Evolutionary conservation across 1,140 invertebrate species (phyloP), one percentile per base, ranked within the genome.

Genomic region (Mamestra configurata): DNA sequence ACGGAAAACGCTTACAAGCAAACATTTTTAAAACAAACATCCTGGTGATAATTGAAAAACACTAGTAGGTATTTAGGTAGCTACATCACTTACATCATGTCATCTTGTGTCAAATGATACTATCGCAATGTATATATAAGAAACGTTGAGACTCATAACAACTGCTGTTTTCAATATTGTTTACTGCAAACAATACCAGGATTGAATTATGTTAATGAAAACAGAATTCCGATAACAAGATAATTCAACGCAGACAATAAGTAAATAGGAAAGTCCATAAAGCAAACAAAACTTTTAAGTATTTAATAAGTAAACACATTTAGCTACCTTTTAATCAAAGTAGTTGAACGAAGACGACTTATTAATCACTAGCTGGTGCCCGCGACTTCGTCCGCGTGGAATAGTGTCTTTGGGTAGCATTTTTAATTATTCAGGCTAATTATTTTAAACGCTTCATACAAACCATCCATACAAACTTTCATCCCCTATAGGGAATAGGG

Each of bases 1-100:
- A 43, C 35, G 35, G n/a, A 40, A 40, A 11, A 2, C 40, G 35
- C 61, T 66, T 40, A 66, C 61, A 66, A 66, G 61, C 18, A 20
- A 40, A 43, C 59, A 40, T 66, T 37, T 37, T 18, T 40, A 66
- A 64, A 40, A 40, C 35, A 40, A 57, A 66, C 35, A 66, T 66
- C 61, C 18, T 18, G 18, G 61, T 40, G 61, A 20, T 40, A 66
- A 66, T 66, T 66, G 6, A 59, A 22, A 59, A n/a, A 27, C 11
- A 59, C 27, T 31, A 3, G 27, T 31, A n/a, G n/a, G n/a, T n/a
- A n/a, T n/a, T n/a, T n/a, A n/a, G n/a, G n/a, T n/a, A n/a, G n/a
- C n/a, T n/a, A n/a, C n/a, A n/a, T n/a, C n/a, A n/a, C 20, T n/a
- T n/a, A 22, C 22, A 55, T 55, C n/a, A n/a, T 61, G 57, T 61